Conservation (phyloP, 2,113 vertebrate species). For the Vimba vimba region DNA sequence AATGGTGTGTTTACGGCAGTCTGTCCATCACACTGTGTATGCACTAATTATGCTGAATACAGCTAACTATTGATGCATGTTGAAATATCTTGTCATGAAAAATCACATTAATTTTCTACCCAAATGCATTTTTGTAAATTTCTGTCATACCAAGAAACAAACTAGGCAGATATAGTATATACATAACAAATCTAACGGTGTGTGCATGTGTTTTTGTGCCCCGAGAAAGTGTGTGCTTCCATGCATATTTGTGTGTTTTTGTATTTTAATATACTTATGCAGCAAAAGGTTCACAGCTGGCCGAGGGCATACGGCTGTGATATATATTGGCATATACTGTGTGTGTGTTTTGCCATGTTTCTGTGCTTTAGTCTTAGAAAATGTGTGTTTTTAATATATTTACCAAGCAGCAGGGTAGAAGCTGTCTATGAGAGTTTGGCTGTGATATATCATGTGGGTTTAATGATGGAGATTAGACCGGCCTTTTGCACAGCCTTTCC, state of each 20-base stretch:
- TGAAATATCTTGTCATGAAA: neutral
- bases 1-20: neutral
- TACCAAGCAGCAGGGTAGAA: neutral
- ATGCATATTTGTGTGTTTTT: neutral
- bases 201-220: too few species aligned
- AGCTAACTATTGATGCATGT: slow-evolving; percentile 9
- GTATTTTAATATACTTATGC: slow-evolving; percentile 4
- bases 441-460: slow-evolving; percentile 14
- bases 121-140: neutral
- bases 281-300: neutral
- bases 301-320: neutral
- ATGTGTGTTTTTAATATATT: slow-evolving; percentile 6
- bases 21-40: slow-evolving; percentile 8
- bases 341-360: neutral
- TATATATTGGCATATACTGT: neutral
- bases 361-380: neutral
- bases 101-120: neutral
- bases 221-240: neutral
- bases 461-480: slow-evolving; percentile 16
- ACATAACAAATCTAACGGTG: neutral
- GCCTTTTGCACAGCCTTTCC: slow-evolving; percentile 20
- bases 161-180: neutral
- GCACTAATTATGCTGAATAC: slow-evolving; percentile 14
- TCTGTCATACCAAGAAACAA: neutral
- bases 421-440: neutral